These are phyloP conservation scores for Triplophysa dalaica DNA, from an alignment of 2,113 vertebrate species.

Conservation along the genomic window DNA sequence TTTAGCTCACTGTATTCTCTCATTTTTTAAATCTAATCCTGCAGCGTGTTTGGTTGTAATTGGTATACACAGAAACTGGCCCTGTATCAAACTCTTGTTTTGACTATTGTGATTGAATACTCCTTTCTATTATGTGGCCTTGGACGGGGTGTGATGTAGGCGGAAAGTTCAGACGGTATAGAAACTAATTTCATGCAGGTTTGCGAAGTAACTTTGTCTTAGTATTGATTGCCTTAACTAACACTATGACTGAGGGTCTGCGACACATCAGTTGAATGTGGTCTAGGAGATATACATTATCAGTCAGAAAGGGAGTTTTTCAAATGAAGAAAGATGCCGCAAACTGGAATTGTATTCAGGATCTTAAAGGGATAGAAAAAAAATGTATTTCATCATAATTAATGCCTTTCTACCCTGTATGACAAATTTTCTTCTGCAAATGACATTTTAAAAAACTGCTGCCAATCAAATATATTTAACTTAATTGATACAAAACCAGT, in stretches of 20 bases:
- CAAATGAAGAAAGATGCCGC: not conserved
- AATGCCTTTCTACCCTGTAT: too few species aligned
- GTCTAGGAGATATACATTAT: not conserved
- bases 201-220: not conserved
- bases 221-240: too few species aligned
- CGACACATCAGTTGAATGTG: not conserved
- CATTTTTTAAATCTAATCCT: not conserved
- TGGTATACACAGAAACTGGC: not conserved
- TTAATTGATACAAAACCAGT: too few species aligned
- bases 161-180: not conserved
- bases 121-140: not conserved
- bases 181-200: too few species aligned
- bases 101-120: slow-evolving; percentile 6
- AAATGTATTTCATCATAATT: too few species aligned
- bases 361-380: too few species aligned
- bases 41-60: not conserved
- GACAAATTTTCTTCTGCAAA: too few species aligned
- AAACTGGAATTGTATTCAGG: too few species aligned
- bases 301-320: not conserved
- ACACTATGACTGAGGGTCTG: not conserved
- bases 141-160: not conserved
- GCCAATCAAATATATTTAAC: too few species aligned
- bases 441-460: too few species aligned
- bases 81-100: not conserved
- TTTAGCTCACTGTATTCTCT: slow-evolving; percentile 1